Evolutionary conservation across 2,797 vertebrate genomes (phyloP).

Genomic region (Rachycentron canadum): DNA sequence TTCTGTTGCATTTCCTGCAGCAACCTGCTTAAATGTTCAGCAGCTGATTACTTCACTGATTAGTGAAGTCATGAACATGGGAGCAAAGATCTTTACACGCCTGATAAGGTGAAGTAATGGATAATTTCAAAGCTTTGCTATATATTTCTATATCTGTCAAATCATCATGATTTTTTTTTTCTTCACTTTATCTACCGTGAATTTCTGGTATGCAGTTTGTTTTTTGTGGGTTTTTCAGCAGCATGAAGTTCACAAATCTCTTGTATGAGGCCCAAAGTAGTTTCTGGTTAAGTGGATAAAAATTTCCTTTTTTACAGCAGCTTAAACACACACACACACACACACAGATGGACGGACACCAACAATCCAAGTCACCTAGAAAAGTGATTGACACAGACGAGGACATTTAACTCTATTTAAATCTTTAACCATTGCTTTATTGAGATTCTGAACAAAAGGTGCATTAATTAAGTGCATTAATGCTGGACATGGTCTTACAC

Average conservation of each 20-base stretch:
- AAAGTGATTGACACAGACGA: too few relatives aligned
- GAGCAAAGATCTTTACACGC: conserved; percentile 26
- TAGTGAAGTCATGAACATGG: conserved; percentile 10
- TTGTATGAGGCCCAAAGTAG: background rate
- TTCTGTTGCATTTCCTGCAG: conserved; percentile 2
- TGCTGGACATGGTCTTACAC: too few relatives aligned
- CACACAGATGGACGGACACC: too few relatives aligned
- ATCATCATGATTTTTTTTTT: background rate
- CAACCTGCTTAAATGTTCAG: conserved; percentile 9
- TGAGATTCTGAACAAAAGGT: too few relatives aligned
- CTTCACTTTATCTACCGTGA: background rate
- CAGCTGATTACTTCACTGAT: conserved; percentile 13
- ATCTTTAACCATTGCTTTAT: too few relatives aligned
- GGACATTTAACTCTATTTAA: too few relatives aligned
- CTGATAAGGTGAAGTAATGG: conserved; percentile 12
- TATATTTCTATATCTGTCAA: background rate
- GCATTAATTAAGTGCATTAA: too few relatives aligned
- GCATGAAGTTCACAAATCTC: background rate
- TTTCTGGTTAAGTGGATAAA: background rate
- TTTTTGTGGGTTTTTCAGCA: conserved; percentile 2
- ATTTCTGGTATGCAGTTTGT: background rate
- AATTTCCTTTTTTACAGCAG: background rate
- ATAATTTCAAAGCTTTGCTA: background rate
- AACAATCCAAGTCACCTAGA: too few relatives aligned
- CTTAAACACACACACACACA: too few relatives aligned